phyloP scores from a whole-genome alignment of 2,888 invertebrate genomes.

The Drosophila nr. perissopoda region DNA sequence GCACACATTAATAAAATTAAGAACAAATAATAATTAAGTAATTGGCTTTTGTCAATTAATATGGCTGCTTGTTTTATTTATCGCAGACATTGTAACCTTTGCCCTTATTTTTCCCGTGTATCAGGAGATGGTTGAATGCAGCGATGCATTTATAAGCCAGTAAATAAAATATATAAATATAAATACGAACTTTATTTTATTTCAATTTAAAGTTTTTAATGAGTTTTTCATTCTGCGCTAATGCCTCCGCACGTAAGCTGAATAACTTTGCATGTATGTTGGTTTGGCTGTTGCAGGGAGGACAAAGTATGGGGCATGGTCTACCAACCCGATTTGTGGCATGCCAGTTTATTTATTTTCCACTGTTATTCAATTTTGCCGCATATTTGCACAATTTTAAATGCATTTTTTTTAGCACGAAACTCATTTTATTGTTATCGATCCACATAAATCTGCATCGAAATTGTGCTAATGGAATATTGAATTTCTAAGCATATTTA shows the following conservation, averaged over 20 bases:
- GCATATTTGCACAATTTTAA: constrained; percentile 59
- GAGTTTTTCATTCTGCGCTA: constrained; percentile 68
- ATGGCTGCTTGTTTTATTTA: neutral
- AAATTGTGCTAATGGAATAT: constrained; percentile 49
- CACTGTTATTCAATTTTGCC: constrained; percentile 28
- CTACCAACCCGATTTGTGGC: constrained; percentile 35
- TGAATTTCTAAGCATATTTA: constrained; percentile 35
- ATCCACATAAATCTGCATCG: constrained; percentile 24
- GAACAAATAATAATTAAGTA: neutral
- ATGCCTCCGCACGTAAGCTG: constrained; percentile 44
- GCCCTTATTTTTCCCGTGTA: constrained; percentile 5
- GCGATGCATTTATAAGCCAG: constrained; percentile 44
- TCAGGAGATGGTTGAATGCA: constrained; percentile 40
- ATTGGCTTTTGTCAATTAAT: neutral
- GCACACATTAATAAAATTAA: neutral
- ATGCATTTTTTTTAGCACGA: constrained; percentile 51
- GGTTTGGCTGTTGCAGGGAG: neutral
- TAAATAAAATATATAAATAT: constrained; percentile 38
- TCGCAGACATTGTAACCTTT: constrained; percentile 27
- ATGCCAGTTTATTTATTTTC: constrained; percentile 58
- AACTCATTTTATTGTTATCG: constrained; percentile 55
- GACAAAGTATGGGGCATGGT: neutral
- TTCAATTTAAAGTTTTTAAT: constrained; percentile 83
- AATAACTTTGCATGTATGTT: constrained; percentile 20
- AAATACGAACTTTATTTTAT: constrained; percentile 71